Conservation (phyloP, 2,888 invertebrate species). For the Drosophila cracens region DNA sequence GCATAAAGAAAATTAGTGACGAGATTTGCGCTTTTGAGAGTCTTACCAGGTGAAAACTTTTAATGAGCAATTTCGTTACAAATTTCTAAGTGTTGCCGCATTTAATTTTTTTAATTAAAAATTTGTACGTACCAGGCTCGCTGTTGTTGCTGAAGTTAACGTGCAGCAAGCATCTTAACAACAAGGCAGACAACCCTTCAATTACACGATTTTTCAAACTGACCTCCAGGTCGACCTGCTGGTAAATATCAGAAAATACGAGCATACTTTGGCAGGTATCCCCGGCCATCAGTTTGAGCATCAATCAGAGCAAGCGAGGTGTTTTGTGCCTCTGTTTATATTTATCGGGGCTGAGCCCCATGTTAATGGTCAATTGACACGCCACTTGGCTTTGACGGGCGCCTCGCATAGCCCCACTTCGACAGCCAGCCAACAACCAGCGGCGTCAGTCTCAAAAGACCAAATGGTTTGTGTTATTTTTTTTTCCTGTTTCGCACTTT, state of each 20-base stretch:
- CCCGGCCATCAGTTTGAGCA: slow-evolving; percentile 43
- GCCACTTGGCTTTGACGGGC: slow-evolving; percentile 76
- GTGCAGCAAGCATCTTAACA: slow-evolving; percentile 10
- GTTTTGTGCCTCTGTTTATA: slow-evolving; percentile 45
- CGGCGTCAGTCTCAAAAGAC: slow-evolving; percentile 25
- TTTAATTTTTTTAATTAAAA: slow-evolving; percentile 79
- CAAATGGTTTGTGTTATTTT: slow-evolving; percentile 23
- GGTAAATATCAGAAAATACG: slow-evolving; percentile 17
- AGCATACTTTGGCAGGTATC: slow-evolving; percentile 20
- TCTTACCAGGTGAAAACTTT: slow-evolving; percentile 77
- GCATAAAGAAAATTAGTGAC: slow-evolving; percentile 75
- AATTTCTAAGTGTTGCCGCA: slow-evolving; percentile 78
- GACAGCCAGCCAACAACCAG: slow-evolving; percentile 1
- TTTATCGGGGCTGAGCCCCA: slow-evolving; percentile 68
- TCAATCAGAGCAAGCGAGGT: slow-evolving; percentile 47
- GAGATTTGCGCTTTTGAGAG: slow-evolving; percentile 74
- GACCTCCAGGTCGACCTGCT: slow-evolving; percentile 16
- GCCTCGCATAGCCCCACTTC: neutral
- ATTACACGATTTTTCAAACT: slow-evolving; percentile 46
- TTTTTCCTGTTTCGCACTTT: slow-evolving; percentile 32
- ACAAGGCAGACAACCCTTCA: slow-evolving; percentile 20
- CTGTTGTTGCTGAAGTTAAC: slow-evolving; percentile 4
- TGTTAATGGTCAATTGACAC: slow-evolving; percentile 80
- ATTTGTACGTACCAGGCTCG: slow-evolving; percentile 16
- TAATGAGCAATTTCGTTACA: slow-evolving; percentile 80